Conservation (phyloP, 2,888 invertebrate species). For the Balanococcus diminutus region DNA sequence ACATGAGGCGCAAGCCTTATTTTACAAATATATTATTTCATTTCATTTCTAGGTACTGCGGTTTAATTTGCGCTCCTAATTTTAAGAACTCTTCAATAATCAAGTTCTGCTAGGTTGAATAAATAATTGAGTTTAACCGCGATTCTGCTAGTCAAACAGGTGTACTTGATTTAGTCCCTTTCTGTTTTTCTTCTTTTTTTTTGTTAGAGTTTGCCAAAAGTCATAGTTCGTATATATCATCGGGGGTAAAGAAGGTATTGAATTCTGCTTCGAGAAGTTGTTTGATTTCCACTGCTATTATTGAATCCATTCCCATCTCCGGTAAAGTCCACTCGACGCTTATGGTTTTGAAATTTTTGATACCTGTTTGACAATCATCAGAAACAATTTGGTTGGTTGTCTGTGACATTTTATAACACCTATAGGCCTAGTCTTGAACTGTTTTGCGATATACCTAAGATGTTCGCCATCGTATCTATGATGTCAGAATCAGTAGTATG, state of each 20-base stretch:
- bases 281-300: constrained; percentile 96
- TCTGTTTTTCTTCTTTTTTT: constrained; percentile 58
- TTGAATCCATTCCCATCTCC: constrained; percentile 94
- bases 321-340: constrained; percentile 77
- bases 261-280: constrained; percentile 88
- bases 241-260: constrained; percentile 82
- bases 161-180: not conserved
- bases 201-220: constrained; percentile 70
- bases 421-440: too few relatives aligned
- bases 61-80: too few relatives aligned
- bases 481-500: constrained; percentile 66
- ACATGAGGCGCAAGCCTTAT: too few relatives aligned
- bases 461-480: constrained; percentile 74
- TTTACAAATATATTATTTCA: too few relatives aligned
- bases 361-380: constrained; percentile 58
- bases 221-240: constrained; percentile 83
- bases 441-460: too few relatives aligned
- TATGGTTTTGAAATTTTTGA: constrained; percentile 72
- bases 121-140: too few relatives aligned
- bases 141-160: too few relatives aligned
- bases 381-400: too few relatives aligned
- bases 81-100: too few relatives aligned
- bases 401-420: too few relatives aligned
- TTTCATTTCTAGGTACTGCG: too few relatives aligned
- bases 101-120: too few relatives aligned